phyloP scores from a whole-genome alignment of 2,113 vertebrate species.

The Ammodytes dubius region DNA sequence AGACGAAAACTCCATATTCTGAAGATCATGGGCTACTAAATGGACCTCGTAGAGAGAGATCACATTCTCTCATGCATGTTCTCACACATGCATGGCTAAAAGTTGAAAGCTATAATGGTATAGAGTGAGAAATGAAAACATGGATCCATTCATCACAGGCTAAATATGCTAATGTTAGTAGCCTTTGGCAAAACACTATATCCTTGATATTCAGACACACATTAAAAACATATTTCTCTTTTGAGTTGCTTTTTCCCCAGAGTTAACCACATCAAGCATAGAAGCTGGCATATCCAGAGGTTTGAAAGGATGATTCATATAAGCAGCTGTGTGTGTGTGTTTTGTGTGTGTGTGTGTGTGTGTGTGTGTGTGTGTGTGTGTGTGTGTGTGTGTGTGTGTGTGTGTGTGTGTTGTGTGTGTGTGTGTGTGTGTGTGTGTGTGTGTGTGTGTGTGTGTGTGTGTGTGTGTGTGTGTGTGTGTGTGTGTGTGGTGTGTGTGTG shows the following conservation, averaged over 20 bases:
- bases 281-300: slow-evolving; percentile 40
- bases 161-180: too few relatives aligned
- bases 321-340: neutral
- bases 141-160: too few relatives aligned
- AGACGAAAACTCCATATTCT: neutral
- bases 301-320: slow-evolving; percentile 3
- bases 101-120: neutral
- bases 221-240: slow-evolving; percentile 21
- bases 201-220: neutral
- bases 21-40: neutral
- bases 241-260: slow-evolving; percentile 12
- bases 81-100: neutral
- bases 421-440: neutral
- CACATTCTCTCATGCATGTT: neutral
- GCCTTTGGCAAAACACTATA: too few relatives aligned
- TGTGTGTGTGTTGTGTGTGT: neutral
- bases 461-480: neutral
- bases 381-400: neutral
- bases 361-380: neutral
- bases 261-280: slow-evolving; percentile 6
- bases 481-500: neutral
- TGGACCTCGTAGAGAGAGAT: neutral
- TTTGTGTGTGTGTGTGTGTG: neutral
- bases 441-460: neutral
- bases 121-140: neutral